Evolutionary conservation across 2,888 invertebrate species (phyloP).

Genomic region (Abscondita cerata): DNA sequence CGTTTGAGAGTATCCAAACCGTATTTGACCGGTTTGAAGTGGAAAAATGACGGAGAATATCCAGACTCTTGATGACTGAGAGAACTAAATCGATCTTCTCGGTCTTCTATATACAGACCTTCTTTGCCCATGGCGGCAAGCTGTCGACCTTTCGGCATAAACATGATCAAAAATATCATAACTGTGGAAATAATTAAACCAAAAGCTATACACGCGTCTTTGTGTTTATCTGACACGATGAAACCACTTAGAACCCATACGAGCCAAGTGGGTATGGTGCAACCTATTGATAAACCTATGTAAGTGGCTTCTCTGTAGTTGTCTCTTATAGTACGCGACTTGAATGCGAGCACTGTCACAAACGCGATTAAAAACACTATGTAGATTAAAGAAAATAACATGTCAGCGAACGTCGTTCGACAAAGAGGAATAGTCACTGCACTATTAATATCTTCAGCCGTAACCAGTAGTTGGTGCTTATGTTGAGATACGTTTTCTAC

Average conservation of each 20-base stretch:
- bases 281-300: constrained; percentile 87
- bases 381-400: constrained; percentile 81
- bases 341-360: constrained; percentile 83
- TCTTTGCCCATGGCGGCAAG: constrained; percentile 92
- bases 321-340: constrained; percentile 88
- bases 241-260: constrained; percentile 86
- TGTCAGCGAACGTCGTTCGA: constrained; percentile 72
- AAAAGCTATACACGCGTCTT: constrained; percentile 89
- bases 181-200: constrained; percentile 86
- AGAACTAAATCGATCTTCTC: constrained; percentile 84
- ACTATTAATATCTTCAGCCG: constrained; percentile 56
- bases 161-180: constrained; percentile 91
- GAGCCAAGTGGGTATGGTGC: constrained; percentile 86
- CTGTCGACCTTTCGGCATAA: constrained; percentile 91
- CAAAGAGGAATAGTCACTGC: constrained; percentile 61
- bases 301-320: constrained; percentile 94
- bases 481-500: constrained; percentile 54
- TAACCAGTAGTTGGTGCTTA: constrained; percentile 54
- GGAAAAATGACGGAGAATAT: constrained; percentile 91
- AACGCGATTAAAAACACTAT: constrained; percentile 85
- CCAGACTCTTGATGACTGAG: constrained; percentile 79
- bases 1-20: constrained; percentile 56
- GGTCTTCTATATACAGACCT: constrained; percentile 80
- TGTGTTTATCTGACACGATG: constrained; percentile 77
- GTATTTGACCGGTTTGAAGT: constrained; percentile 88